Evolutionary conservation across 92 coral and sea anemone species (phyloP).

Genomic region (Galaxea fascicularis): DNA sequence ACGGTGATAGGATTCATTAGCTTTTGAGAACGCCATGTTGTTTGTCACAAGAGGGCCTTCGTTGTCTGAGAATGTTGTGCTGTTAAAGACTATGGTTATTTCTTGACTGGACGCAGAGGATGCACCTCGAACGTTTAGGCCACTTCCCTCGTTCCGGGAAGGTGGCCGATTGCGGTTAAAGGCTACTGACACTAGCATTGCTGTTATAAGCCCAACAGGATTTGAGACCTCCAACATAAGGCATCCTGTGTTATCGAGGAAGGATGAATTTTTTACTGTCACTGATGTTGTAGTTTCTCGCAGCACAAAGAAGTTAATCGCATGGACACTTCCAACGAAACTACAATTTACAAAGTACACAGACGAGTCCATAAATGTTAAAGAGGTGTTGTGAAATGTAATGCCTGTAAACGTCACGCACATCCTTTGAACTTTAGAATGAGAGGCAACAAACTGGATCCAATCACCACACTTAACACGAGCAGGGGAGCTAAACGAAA

Average conservation of each 20-base stretch:
- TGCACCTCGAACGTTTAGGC: background rate
- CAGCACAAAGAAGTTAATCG: background rate
- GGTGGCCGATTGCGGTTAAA: background rate
- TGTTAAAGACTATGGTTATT: background rate
- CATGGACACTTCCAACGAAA: background rate
- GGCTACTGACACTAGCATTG: background rate
- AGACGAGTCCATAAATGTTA: constrained; percentile 6
- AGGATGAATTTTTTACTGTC: background rate
- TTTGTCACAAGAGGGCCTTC: constrained; percentile 6
- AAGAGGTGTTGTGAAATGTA: constrained; percentile 18
- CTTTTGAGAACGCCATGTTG: background rate
- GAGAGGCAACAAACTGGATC: background rate
- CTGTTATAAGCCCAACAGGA: background rate
- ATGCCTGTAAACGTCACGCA: background rate
- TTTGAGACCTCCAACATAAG: background rate
- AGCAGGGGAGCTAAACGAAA: background rate
- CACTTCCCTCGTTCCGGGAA: constrained; percentile 18
- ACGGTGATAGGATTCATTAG: background rate
- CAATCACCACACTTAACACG: background rate
- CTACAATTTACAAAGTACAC: constrained; percentile 28
- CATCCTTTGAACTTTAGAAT: background rate
- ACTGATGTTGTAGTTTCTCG: background rate
- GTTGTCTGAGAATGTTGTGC: constrained; percentile 5
- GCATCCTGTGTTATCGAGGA: constrained; percentile 25
- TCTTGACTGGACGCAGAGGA: background rate